Evolutionary conservation across 2,113 vertebrate genomes (phyloP).

Genomic region (Terrapene triunguis): DNA sequence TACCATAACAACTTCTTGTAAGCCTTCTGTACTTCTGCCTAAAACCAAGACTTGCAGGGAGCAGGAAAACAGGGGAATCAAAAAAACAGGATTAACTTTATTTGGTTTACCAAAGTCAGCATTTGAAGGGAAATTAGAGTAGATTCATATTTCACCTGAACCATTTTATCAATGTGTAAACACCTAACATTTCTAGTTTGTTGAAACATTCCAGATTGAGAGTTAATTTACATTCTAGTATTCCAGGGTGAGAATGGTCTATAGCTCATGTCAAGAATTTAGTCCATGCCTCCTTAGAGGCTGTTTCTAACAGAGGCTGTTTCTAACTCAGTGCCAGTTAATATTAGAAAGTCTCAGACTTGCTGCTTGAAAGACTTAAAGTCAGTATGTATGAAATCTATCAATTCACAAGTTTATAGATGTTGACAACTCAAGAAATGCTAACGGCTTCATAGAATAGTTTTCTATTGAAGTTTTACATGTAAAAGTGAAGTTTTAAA

Average conservation of each 20-base stretch:
- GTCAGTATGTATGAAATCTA: background rate
- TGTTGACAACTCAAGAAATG: background rate
- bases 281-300: background rate
- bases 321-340: background rate
- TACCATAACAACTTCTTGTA: background rate
- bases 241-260: background rate
- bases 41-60: background rate
- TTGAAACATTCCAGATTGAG: background rate
- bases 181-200: background rate
- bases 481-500: background rate
- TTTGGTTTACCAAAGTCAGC: background rate
- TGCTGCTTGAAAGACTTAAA: background rate
- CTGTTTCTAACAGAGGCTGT: too few species aligned
- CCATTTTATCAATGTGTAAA: background rate
- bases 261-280: background rate
- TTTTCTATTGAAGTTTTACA: background rate
- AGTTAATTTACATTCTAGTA: background rate
- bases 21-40: background rate
- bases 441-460: background rate
- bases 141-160: background rate
- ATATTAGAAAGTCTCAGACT: background rate
- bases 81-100: background rate
- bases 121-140: background rate
- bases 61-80: background rate
- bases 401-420: background rate